Conservation (phyloP, 2,113 vertebrate genomes). For the Cebidichthys violaceus region DNA sequence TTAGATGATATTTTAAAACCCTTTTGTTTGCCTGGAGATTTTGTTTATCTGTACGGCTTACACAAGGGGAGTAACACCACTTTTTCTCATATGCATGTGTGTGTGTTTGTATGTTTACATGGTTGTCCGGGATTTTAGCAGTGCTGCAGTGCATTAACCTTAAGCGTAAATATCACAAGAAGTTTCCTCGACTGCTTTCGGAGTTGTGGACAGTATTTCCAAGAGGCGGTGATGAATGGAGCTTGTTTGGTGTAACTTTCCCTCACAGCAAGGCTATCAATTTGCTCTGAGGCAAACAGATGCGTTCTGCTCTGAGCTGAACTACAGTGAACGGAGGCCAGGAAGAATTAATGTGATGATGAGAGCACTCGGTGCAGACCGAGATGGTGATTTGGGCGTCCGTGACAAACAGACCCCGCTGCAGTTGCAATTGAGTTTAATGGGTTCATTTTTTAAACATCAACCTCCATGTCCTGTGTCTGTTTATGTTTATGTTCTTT, state of each 20-base stretch:
- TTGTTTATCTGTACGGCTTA: constrained; percentile 6
- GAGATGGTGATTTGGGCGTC: constrained; percentile 48
- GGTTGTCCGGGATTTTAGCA: constrained; percentile 28
- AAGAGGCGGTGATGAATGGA: constrained; percentile 59
- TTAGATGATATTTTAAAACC: not conserved
- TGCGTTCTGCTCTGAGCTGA: constrained; percentile 46
- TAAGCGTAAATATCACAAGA: constrained; percentile 43
- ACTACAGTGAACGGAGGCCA: constrained; percentile 46
- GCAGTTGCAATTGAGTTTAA: constrained; percentile 26
- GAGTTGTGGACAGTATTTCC: constrained; percentile 52
- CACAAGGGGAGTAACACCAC: constrained; percentile 6
- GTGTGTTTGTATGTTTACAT: constrained; percentile 47
- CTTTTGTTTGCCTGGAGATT: not conserved
- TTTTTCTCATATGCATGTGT: constrained; percentile 22
- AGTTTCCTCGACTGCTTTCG: constrained; percentile 27
- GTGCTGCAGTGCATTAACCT: constrained; percentile 28
- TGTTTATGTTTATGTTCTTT: constrained; percentile 19
- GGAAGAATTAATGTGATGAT: constrained; percentile 56
- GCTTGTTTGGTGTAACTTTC: constrained; percentile 59
- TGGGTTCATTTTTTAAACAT: constrained; percentile 22
- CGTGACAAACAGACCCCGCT: constrained; percentile 30
- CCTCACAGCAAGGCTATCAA: constrained; percentile 56
- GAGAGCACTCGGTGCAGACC: constrained; percentile 32
- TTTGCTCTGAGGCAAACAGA: constrained; percentile 57
- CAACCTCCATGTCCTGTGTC: not conserved